Evolutionary conservation across 2,797 vertebrate species (phyloP).

Genomic region (Naso thynnoides): DNA sequence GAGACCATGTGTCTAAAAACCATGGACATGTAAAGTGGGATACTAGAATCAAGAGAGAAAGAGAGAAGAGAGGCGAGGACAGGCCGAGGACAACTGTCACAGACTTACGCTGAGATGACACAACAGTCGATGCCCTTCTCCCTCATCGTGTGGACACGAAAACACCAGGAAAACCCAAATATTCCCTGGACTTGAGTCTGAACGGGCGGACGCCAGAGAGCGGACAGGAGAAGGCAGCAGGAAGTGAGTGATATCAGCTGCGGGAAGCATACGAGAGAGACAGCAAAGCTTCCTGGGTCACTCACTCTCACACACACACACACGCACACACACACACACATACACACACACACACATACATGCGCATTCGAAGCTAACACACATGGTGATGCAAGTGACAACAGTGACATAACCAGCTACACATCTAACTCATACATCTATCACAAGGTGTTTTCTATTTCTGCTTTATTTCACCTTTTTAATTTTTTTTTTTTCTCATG

Average conservation of each 20-base stretch:
- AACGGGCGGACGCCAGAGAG: slow-evolving; percentile 16
- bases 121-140: background rate
- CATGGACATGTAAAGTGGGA: background rate
- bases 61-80: too few relatives aligned
- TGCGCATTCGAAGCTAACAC: slow-evolving; percentile 1
- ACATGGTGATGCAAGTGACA: slow-evolving; percentile 46
- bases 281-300: slow-evolving; percentile 47
- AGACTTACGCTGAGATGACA: slow-evolving; percentile 48
- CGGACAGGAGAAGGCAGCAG: slow-evolving; percentile 42
- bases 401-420: slow-evolving; percentile 29
- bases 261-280: slow-evolving; percentile 36
- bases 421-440: slow-evolving; percentile 5
- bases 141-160: background rate
- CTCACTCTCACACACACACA: background rate
- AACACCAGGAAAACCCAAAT: background rate
- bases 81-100: background rate
- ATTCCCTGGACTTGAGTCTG: slow-evolving; percentile 1
- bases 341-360: slow-evolving; percentile 2
- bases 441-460: slow-evolving; percentile 7
- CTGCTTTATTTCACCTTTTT: background rate
- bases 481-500: background rate
- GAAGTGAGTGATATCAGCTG: slow-evolving; percentile 51
- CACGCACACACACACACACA: background rate
- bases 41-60: background rate
- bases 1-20: background rate